Evolutionary conservation across 2,888 invertebrate species (phyloP).

Genomic region (Marasmarcha lunaedactyla): DNA sequence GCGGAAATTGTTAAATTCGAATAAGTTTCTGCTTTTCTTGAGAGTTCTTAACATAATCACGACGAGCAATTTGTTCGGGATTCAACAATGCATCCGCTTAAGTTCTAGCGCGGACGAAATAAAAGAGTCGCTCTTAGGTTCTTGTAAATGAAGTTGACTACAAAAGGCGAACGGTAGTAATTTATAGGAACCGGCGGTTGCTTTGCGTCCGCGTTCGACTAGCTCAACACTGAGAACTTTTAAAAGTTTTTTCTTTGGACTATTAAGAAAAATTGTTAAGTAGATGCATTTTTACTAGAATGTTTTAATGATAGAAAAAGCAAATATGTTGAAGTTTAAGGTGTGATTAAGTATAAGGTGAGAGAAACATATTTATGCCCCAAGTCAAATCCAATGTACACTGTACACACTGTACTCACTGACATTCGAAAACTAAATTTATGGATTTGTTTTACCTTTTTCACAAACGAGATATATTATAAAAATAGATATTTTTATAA

Average conservation of each 20-base stretch:
- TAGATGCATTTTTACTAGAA: slow-evolving; percentile 14
- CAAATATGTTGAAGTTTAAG: no score
- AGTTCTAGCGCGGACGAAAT: slow-evolving; percentile 52
- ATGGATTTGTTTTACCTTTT: no score
- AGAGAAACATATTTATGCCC: no score
- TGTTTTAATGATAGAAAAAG: no score
- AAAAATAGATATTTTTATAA: slow-evolving; percentile 1
- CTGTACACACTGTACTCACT: no score
- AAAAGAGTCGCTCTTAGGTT: slow-evolving; percentile 59
- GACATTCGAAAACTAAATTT: no score
- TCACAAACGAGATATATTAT: no score
- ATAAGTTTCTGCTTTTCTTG: not conserved
- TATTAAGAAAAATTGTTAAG: slow-evolving; percentile 45
- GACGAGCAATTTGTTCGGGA: slow-evolving; percentile 63
- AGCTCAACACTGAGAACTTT: slow-evolving; percentile 50
- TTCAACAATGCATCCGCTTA: slow-evolving; percentile 66
- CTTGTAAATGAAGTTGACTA: slow-evolving; percentile 65
- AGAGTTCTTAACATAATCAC: slow-evolving; percentile 46
- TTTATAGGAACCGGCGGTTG: slow-evolving; percentile 58
- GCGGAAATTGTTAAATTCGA: no score
- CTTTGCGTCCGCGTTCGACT: slow-evolving; percentile 38
- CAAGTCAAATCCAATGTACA: no score
- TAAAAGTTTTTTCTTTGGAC: slow-evolving; percentile 51
- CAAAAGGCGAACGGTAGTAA: slow-evolving; percentile 60
- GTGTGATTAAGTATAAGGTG: no score